Evolutionary conservation across 2,113 vertebrate species (phyloP), one percentile per base, ranked within the genome.

Genomic region (Solea senegalensis): DNA sequence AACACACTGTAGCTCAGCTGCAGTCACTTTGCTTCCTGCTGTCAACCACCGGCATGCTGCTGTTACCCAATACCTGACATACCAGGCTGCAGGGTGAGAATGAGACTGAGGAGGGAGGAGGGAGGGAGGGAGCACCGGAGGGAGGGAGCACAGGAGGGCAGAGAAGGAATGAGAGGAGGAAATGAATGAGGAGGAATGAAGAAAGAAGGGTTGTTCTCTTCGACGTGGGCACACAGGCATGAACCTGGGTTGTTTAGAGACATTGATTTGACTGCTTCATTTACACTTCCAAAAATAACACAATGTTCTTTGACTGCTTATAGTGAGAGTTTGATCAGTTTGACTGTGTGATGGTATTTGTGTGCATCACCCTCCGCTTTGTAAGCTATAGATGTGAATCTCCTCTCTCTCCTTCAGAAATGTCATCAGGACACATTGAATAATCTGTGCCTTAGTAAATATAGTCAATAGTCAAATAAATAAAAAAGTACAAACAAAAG

Each of bases 41-140:
- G 46, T 48, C 45, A 72, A 82, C 78, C 86, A 69, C 81, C 85
- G 74, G 76, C 76, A 87, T 50, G 56, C 53, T 55, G 58, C 76
- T 73, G 78, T 80, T 76, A 82, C 74, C 73, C 64, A 82, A 86
- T 85, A 85, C 86, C 87, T 86, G 84, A 60, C 76, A 86, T 84
- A 77, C 76, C 74, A 73, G 71, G 48, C 27, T 2, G 63, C 72
- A 60, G 44, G 16, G 28, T 49, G 75, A 75, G 65, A 79, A 48
- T 62, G 26, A 50, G 44, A 55, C 44, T 3, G 48, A 61, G 63
- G 57, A 51, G 64, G 50, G 55, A 65, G n/a, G n/a, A n/a, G n/a
- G n/a, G n/a, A n/a, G 27, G 59, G 61, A 45, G 50, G 63, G 40
- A 64, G 52, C 48, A 64, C 15, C 58, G 39, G 48, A 39, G 27